A percentile compares a stretch with the other conserved stretches of the same genome.
These are phyloP conservation scores for Varecia variegata DNA, from an alignment of 2,797 vertebrate genomes.

Conservation along the genomic window DNA sequence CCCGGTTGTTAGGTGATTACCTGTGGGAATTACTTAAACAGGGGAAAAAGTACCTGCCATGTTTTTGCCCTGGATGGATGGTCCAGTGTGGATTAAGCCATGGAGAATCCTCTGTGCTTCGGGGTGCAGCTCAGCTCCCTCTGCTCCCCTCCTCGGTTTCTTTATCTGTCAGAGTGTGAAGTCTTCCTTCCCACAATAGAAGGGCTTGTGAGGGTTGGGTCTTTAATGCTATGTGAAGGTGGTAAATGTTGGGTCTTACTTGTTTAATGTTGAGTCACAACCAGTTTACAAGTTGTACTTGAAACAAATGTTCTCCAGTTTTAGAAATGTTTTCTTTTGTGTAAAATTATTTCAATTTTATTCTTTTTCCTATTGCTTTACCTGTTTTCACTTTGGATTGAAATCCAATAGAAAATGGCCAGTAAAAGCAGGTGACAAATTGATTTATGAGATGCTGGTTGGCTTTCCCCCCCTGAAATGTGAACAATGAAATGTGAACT, in stretches of 20 bases:
- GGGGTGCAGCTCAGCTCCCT: neutral
- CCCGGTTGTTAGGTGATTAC: slow-evolving; percentile 52
- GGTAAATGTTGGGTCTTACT: neutral
- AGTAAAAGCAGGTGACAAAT: slow-evolving; percentile 60
- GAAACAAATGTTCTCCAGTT: slow-evolving; percentile 10
- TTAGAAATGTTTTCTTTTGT: slow-evolving; percentile 23
- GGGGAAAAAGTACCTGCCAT: neutral
- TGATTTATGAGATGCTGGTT: slow-evolving; percentile 60
- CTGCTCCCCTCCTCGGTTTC: neutral
- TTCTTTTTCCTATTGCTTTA: slow-evolving; percentile 33
- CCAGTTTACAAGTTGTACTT: slow-evolving; percentile 8
- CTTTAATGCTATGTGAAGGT: neutral
- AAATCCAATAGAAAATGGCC: slow-evolving; percentile 57
- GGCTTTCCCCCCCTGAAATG: slow-evolving; percentile 34
- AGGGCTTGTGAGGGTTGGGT: neutral
- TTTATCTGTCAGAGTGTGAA: neutral
- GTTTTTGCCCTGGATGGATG: slow-evolving; percentile 69
- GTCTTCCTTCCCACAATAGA: neutral
- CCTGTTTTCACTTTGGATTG: neutral
- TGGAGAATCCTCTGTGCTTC: rapidly evolving
- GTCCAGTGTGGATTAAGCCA: neutral
- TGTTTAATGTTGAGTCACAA: slow-evolving; percentile 6
- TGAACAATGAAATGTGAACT: slow-evolving; percentile 71
- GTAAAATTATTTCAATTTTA: slow-evolving; percentile 13
- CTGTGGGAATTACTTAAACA: slow-evolving; percentile 42